Percentiles rank a stretch among this genome's conserved stretches.
These are phyloP conservation scores for Engystomops pustulosus DNA, from an alignment of 2,113 vertebrate species.

Conservation along the genomic window DNA sequence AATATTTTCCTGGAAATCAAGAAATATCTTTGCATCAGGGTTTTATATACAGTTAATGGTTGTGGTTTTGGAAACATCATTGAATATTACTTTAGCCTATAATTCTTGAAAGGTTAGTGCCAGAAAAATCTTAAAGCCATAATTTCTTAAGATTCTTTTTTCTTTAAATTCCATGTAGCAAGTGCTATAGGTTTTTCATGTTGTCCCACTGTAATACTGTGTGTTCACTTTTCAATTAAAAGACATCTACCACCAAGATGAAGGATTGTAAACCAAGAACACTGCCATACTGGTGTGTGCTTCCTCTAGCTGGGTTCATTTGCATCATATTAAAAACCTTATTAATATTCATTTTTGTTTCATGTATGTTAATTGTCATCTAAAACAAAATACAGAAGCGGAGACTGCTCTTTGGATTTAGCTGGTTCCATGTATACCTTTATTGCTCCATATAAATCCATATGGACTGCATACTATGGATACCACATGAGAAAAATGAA, in stretches of 20 bases:
- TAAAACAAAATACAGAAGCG: not conserved
- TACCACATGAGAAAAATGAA: constrained; percentile 3
- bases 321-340: too few relatives aligned
- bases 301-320: too few relatives aligned
- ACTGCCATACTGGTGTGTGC: too few relatives aligned
- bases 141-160: constrained; percentile 30
- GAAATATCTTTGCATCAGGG: constrained; percentile 32
- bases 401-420: not conserved
- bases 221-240: too few relatives aligned
- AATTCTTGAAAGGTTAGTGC: constrained; percentile 42
- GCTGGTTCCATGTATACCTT: not conserved
- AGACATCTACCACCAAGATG: too few relatives aligned
- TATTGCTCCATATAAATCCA: not conserved
- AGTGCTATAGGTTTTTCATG: not conserved
- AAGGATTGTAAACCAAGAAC: too few relatives aligned
- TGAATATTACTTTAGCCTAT: constrained; percentile 58
- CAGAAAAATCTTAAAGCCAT: constrained; percentile 42
- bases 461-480: not conserved
- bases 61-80: constrained; percentile 59
- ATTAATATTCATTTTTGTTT: too few relatives aligned
- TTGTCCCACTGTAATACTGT: not conserved
- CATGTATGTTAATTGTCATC: not conserved
- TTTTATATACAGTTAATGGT: constrained; percentile 59
- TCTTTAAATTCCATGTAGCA: not conserved
- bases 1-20: constrained; percentile 58